Evolutionary conservation across 1,140 invertebrate genomes (phyloP), one percentile per base, ranked within the genome.

Genomic region (Calosoma granatense): DNA sequence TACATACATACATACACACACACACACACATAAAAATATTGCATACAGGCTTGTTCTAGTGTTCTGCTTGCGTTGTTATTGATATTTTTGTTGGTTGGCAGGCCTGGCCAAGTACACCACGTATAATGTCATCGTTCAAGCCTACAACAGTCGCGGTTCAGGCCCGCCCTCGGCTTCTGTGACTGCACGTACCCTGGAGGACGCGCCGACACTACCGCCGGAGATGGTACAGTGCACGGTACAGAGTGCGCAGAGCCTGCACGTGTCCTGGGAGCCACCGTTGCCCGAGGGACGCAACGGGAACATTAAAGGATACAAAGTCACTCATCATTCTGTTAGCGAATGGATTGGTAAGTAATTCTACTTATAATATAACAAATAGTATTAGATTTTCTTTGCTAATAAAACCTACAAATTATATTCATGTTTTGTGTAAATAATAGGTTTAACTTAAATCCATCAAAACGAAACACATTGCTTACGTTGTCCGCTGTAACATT

Each of bases 101-200:
- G 41, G 41, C 17, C 74, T 97, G 22, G 81, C 86, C 65, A 92
- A 92, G 70, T 94, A 84, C 70, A 89, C 92, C 0, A 81, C 84
- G n/a, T 96, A 96, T 71, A 85, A 83, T 47, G 82, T 96, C 1
- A 84, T 94, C 22, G 89, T 97, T 0, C 92, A 96, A 67, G 91
- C 93, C 1, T 96, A 92, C 67, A 98, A 97, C 64, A 87, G 86
- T 26, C 80, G 91, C 60, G 94, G 94, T 1, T 83, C 87, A 43
- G 93, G 94, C 22, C 93, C 93, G 1, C 81, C 86, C 17, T 94
- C 90, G 2, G 81, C 85, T 11, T 88, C 92, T 63, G 82, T 89
- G 20, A 81, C 85, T 2, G 84, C 88, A 4, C 82, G 85, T 54
- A 96, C 93, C 20, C 80, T 93, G 21, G 70, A 72, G 63, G 70